A percentile compares a stretch with the other conserved stretches of the same genome.
These are phyloP conservation scores for Conger conger DNA, from an alignment of 2,113 vertebrate species.

Conservation along the genomic window DNA sequence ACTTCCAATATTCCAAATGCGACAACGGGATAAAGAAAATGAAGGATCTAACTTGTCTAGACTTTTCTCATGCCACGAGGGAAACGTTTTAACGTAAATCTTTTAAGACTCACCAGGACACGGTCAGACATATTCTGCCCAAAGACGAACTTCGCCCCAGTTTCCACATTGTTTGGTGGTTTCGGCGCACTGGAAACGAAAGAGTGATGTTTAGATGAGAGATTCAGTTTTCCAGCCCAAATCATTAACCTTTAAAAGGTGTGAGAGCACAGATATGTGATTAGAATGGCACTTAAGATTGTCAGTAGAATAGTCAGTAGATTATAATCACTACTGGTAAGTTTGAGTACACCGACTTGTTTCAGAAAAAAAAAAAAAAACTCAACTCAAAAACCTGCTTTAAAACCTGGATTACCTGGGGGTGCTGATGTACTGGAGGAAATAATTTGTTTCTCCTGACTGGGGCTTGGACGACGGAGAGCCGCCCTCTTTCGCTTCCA, in stretches of 20 bases:
- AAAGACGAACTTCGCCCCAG: constrained; percentile 80
- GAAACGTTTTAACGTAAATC: neutral
- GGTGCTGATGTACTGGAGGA: constrained; percentile 81
- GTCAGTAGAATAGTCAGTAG: too few species aligned
- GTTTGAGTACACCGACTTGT: too few species aligned
- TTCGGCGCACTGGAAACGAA: constrained; percentile 66
- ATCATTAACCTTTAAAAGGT: neutral
- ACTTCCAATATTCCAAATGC: neutral
- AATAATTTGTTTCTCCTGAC: constrained; percentile 78
- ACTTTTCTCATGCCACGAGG: neutral
- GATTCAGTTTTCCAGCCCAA: neutral
- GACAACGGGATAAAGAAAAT: neutral
- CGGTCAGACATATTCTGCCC: constrained; percentile 87
- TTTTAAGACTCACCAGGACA: constrained; percentile 74
- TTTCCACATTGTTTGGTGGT: constrained; percentile 64
- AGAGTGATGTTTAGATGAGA: constrained; percentile 7
- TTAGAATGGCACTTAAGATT: too few species aligned
- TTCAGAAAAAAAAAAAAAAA: too few species aligned
- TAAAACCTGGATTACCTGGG: constrained; percentile 62
- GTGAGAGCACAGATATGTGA: too few species aligned
- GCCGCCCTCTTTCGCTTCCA: constrained; percentile 50
- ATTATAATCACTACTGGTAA: too few species aligned
- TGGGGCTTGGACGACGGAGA: constrained; percentile 58
- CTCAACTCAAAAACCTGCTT: too few species aligned
- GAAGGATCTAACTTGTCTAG: neutral